Conservation (phyloP, 37 sponge, comb jelly and placozoan genomes). For the Petrosia ficiformis region DNA sequence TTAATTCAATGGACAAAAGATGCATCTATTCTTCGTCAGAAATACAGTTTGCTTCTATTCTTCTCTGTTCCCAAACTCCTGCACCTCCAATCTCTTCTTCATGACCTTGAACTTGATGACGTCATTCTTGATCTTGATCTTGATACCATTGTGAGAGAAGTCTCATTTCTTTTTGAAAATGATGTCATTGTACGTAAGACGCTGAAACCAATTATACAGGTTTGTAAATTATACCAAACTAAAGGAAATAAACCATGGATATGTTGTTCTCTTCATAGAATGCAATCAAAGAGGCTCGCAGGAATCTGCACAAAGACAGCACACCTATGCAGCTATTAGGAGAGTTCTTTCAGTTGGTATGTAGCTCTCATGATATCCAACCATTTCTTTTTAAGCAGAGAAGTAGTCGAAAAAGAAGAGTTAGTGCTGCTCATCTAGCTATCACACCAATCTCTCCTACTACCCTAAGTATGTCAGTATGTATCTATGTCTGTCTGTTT, state of each 20-base stretch:
- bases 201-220: conserved; percentile 7
- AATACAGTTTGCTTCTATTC: conserved; percentile 60
- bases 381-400: conserved; percentile 9
- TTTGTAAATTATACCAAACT: conserved; percentile 2
- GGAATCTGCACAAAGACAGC: neutral
- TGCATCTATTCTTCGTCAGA: conserved; percentile 29
- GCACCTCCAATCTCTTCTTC: conserved; percentile 23
- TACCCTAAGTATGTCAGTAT: neutral
- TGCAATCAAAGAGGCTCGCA: too few relatives aligned
- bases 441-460: neutral
- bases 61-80: conserved; percentile 64
- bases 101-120: neutral
- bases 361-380: neutral
- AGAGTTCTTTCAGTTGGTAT: neutral
- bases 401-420: neutral
- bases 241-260: too few relatives aligned
- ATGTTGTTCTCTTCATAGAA: too few relatives aligned
- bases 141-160: conserved; percentile 28
- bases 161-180: conserved; percentile 53
- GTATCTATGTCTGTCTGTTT: too few relatives aligned
- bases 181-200: conserved; percentile 1
- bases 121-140: neutral
- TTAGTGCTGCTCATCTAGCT: neutral
- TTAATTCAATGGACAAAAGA: conserved; percentile 48
- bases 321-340: neutral